Evolutionary conservation across 2,113 vertebrate species (phyloP).

Genomic region (Antennarius striatus): DNA sequence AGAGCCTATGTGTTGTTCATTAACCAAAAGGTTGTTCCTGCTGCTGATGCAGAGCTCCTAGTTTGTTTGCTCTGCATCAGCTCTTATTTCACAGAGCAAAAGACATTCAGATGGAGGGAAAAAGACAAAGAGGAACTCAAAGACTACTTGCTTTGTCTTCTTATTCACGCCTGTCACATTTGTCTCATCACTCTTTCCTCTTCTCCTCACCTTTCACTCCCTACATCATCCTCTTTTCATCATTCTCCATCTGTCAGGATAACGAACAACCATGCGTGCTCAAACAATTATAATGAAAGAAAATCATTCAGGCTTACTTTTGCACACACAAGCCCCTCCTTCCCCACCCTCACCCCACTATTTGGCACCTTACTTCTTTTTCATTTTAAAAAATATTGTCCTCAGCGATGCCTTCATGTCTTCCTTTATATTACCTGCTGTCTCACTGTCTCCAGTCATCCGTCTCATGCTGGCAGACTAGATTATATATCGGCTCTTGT

Average conservation of each 20-base stretch:
- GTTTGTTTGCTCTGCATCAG: constrained; percentile 36
- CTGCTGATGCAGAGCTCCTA: background rate
- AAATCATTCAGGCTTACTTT: background rate
- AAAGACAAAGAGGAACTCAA: background rate
- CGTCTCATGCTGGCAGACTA: constrained; percentile 44
- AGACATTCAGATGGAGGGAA: background rate
- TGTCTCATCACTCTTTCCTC: constrained; percentile 14
- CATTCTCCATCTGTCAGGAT: constrained; percentile 51
- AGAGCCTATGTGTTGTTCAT: background rate
- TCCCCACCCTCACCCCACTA: background rate
- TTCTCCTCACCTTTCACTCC: constrained; percentile 22
- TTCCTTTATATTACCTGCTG: constrained; percentile 39
- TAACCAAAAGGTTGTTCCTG: constrained; percentile 32
- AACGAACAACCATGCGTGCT: constrained; percentile 7
- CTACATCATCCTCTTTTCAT: constrained; percentile 37
- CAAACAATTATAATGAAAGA: background rate
- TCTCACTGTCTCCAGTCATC: constrained; percentile 39
- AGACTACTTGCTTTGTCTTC: background rate
- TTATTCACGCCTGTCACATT: background rate
- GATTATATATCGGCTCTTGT: constrained; percentile 59
- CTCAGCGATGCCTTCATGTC: constrained; percentile 29
- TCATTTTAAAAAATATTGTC: constrained; percentile 47
- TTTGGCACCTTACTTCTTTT: constrained; percentile 20
- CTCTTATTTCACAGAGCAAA: background rate
- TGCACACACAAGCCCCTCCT: background rate